phyloP scores from a whole-genome alignment of 2,888 invertebrate species.

The Habroteleia sp. region DNA sequence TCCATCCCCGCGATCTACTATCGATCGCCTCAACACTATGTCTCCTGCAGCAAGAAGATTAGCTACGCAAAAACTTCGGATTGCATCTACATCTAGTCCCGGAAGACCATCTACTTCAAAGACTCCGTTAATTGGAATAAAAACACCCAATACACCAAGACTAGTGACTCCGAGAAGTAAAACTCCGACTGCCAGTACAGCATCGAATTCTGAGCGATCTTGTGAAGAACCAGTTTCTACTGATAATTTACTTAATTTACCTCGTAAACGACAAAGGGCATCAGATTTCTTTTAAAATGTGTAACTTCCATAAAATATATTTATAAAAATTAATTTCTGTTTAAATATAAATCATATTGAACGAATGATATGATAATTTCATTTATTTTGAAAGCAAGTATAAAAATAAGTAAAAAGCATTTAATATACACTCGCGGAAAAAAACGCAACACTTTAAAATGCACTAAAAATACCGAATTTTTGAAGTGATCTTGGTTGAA shows the following conservation, averaged over 20 bases:
- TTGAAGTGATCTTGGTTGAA: too few species aligned
- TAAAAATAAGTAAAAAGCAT: too few species aligned
- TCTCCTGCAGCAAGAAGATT: slow-evolving; percentile 96
- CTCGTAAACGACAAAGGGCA: slow-evolving; percentile 88
- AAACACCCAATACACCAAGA: slow-evolving; percentile 78
- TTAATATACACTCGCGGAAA: too few species aligned
- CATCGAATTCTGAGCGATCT: slow-evolving; percentile 68
- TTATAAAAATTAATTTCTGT: neutral
- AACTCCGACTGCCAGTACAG: slow-evolving; percentile 44
- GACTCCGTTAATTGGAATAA: slow-evolving; percentile 73
- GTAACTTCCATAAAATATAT: too few species aligned
- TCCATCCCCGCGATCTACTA: slow-evolving; percentile 84
- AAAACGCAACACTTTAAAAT: too few species aligned
- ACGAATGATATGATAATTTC: too few species aligned
- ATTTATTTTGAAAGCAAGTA: too few species aligned
- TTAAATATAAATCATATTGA: too few species aligned
- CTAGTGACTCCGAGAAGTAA: slow-evolving; percentile 73
- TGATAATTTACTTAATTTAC: slow-evolving; percentile 92
- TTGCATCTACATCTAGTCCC: slow-evolving; percentile 76
- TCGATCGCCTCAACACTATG: slow-evolving; percentile 93
- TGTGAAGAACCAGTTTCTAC: slow-evolving; percentile 83
- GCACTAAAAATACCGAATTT: too few species aligned
- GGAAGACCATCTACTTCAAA: slow-evolving; percentile 78
- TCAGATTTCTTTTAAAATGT: slow-evolving; percentile 89
- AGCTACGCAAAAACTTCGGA: slow-evolving; percentile 86